Base-by-base conservation (phyloP, 2,888 invertebrate species). In the Mongoloraphidia duomilia region DNA sequence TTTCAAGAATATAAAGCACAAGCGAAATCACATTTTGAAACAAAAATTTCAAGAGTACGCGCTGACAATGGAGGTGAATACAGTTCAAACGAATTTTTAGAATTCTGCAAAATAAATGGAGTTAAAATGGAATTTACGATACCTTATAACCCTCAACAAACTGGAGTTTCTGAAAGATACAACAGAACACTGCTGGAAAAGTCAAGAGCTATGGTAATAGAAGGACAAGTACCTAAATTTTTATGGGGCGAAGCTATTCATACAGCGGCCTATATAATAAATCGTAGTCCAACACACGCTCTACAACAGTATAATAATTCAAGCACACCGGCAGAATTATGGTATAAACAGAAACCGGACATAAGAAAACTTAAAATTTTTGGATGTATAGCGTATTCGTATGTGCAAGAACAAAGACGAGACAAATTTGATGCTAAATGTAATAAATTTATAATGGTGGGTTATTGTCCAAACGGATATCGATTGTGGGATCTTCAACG, bases 141-240 rank as follows among this genome's bases (percentile, higher is more conserved):
- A 46, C 62, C 65, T 43, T 54, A 59, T 49, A 63, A 63, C 10
- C 65, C 64, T 46, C 61, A 64, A 56, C 57, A 58, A 49, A 66
- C 65, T 59, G 63, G 63, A 46, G 59, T 63, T 10, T 55, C 63
- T 9, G 65, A 66, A 52, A 52, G 65, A 5, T 64, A 64, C 61
- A 58, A 58, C 33, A 51, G 64, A 53, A 62, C 40, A 12, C 26
- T 53, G 12, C 34, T 53, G 44, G 49, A 53, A 46, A 50, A 43
- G 46, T 39, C 46, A 10, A 26, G 50, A 11, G 38, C 49, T 9
- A 54, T 54, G 47, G 34, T 52, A 33, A 9, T 44, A 13, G 46
- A 52, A 4, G 36, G 49, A 36, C 37, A 36, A 10, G 13, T 54
- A 14, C 42, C 48, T 13, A 47, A 49, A 9, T 17, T 40, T 9